A percentile compares a stretch with the other conserved stretches of the same genome.
phyloP scores from a whole-genome alignment of 2,888 invertebrate species.

The Meloe dianella region DNA sequence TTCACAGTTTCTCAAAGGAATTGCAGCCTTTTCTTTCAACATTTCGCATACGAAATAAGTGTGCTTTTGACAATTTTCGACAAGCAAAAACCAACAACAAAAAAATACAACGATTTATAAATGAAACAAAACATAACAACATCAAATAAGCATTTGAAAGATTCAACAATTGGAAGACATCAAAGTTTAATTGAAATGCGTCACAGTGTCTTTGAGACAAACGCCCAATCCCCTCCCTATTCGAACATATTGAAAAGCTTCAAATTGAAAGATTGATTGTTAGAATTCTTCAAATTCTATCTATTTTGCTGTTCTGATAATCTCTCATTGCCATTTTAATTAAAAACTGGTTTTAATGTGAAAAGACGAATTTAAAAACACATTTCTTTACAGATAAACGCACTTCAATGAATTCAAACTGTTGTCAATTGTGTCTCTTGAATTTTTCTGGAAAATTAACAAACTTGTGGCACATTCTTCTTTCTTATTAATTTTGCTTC shows the following conservation, averaged over 20 bases:
- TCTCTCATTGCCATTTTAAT: no score
- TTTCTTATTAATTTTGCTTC: slow-evolving; percentile 31
- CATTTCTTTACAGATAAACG: not conserved
- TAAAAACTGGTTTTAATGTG: no score
- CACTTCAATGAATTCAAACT: not conserved
- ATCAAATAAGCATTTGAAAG: slow-evolving; percentile 40
- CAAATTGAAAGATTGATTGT: not conserved
- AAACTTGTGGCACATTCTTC: not conserved
- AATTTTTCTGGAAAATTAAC: not conserved
- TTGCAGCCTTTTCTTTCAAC: not conserved
- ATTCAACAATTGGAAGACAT: slow-evolving; percentile 43
- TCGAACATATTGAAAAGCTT: slow-evolving; percentile 23
- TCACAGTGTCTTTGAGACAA: slow-evolving; percentile 49
- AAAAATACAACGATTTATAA: slow-evolving; percentile 3
- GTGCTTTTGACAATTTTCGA: slow-evolving; percentile 4
- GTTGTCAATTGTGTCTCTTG: not conserved
- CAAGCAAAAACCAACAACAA: no score
- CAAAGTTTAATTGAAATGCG: slow-evolving; percentile 55
- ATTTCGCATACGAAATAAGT: slow-evolving; percentile 4
- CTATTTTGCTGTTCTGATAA: no score
- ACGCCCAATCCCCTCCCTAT: slow-evolving; percentile 26
- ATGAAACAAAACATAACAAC: not conserved
- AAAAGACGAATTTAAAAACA: not conserved
- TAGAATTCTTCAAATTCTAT: slow-evolving; percentile 13
- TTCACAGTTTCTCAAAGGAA: slow-evolving; percentile 28